phyloP scores from a whole-genome alignment of 2,888 invertebrate genomes.

The Acronicta psi region DNA sequence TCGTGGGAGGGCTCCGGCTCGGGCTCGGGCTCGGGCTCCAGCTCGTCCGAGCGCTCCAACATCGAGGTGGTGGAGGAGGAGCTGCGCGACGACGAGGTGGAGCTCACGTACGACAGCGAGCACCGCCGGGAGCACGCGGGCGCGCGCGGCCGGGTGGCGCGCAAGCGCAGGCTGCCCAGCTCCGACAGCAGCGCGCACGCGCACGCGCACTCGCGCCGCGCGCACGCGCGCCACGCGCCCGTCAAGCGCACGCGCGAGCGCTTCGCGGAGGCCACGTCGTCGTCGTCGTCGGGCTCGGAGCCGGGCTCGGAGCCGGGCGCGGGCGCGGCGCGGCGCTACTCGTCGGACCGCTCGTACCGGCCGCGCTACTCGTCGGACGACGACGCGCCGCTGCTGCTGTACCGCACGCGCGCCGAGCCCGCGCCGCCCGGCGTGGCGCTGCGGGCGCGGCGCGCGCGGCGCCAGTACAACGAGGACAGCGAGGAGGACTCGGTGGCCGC shows the following conservation, averaged over 20 bases:
- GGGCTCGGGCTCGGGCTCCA: constrained; percentile 36
- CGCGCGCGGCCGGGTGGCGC: constrained; percentile 5
- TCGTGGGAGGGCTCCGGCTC: constrained; percentile 32
- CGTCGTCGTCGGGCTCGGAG: constrained; percentile 54
- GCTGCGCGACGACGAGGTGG: constrained; percentile 70
- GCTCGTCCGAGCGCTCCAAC: constrained; percentile 54
- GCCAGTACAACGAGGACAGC: constrained; percentile 90
- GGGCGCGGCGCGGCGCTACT: constrained; percentile 69
- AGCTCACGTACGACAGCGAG: constrained; percentile 64
- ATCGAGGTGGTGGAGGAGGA: constrained; percentile 72
- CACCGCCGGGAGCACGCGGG: constrained; percentile 35
- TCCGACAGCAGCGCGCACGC: constrained; percentile 28
- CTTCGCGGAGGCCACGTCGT: constrained; percentile 60
- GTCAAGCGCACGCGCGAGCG: constrained; percentile 67
- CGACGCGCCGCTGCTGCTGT: constrained; percentile 77
- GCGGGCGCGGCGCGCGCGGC: constrained; percentile 78
- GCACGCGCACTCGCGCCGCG: neutral
- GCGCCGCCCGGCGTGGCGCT: constrained; percentile 66
- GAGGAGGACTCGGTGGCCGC: constrained; percentile 85
- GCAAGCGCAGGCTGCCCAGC: constrained; percentile 44
- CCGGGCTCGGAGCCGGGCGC: constrained; percentile 52
- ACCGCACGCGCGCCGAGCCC: constrained; percentile 58
- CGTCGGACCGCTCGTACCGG: constrained; percentile 83
- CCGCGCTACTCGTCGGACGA: constrained; percentile 80
- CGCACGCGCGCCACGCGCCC: constrained; percentile 2